Base-by-base conservation (phyloP, 2,888 invertebrate genomes). In the Synanthedon tipuliformis region DNA sequence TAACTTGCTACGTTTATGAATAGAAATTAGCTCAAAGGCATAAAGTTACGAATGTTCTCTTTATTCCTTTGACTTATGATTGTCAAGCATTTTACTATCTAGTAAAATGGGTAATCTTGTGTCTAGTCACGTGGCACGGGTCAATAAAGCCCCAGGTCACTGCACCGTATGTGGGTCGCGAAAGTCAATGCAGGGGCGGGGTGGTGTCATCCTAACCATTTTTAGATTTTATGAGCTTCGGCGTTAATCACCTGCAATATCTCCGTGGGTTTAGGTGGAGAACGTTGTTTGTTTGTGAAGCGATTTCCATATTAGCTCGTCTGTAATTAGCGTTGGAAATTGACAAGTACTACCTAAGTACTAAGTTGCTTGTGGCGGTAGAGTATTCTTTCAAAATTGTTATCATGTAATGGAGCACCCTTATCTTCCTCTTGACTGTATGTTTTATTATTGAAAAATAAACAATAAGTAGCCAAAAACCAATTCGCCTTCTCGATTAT, bases 131-230 rank as follows among this genome's bases (percentile, higher is more conserved):
- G 71, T 71, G 72, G 64, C 71, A 65, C 63, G 58, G 61, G 59
- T 57, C 65, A 61, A 63, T 64, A 61, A 61, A 56, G 54, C 56
- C 53, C 53, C 56, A 66, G 78, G 77, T 78, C 75, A 68, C 58
- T 61, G 77, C 61, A 73, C 79, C 64, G 63, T 58, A 78, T 71
- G 56, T 75, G 68, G 78, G 78, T 78, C 78, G 71, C 78, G 71
- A 55, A 52, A 52, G 57, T 61, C 56, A 51, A 55, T 53, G 51
- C 49, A 53, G 54, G 51, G 52, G 54, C 53, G 49, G 49, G 49
- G 49, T 45, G 13, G 45, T 45, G 45, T 45, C 45, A 13, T 45
- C 45, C n/a, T 13, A 45, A 15, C 45, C 15, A 15, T 13, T 45
- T 45, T 45, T 45, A 45, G 45, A 13, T 45, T 45, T 45, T n/a